Evolutionary conservation across 1,140 invertebrate species (phyloP).

Genomic region (Panagrolaimus sp.): DNA sequence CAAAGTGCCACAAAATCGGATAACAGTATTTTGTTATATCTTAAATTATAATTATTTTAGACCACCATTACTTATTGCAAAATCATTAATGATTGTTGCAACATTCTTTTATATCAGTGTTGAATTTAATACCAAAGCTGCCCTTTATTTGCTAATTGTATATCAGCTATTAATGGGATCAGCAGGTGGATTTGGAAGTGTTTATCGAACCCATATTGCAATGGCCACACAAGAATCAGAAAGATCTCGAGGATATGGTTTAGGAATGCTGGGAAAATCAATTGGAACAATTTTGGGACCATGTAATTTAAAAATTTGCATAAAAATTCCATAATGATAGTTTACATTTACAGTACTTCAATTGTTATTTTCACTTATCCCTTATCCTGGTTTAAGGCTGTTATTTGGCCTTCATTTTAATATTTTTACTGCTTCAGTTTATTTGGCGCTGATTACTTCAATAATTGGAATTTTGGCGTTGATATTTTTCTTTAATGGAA

Average conservation of each 20-base stretch:
- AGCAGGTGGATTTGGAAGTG: neutral
- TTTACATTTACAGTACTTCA: neutral
- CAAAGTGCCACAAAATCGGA: too few species aligned
- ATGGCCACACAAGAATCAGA: conserved; percentile 1
- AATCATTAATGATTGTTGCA: neutral
- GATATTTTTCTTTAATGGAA: neutral
- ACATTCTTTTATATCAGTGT: neutral
- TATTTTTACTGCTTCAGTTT: neutral
- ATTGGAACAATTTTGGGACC: conserved; percentile 5
- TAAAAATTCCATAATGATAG: neutral
- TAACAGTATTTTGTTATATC: too few species aligned
- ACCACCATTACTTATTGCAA: neutral
- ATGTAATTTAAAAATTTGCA: neutral
- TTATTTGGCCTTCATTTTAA: neutral
- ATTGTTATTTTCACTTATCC: neutral
- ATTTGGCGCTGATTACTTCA: neutral
- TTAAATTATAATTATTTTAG: too few species aligned
- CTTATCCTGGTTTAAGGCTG: neutral
- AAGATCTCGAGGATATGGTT: neutral
- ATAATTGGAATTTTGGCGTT: neutral
- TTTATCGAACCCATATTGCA: conserved; percentile 12
- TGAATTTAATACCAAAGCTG: neutral
- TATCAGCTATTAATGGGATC: neutral
- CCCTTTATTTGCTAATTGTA: neutral
- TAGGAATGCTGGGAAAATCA: neutral